phyloP scores from a whole-genome alignment of 2,113 vertebrate species.

The Pantherophis guttatus region DNA sequence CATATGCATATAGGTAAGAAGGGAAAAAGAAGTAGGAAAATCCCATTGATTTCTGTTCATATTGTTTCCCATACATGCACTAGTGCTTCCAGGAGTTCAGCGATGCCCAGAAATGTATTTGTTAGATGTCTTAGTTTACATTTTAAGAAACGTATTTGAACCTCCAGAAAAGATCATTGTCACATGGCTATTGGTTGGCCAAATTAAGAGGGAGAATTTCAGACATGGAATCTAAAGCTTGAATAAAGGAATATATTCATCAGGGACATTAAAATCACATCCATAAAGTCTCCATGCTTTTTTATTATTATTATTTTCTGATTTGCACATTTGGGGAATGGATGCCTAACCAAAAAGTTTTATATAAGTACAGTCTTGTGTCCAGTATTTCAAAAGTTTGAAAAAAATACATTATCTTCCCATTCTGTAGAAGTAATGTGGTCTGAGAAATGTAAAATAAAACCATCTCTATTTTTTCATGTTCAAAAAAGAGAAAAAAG shows the following conservation, averaged over 20 bases:
- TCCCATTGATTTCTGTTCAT: not conserved
- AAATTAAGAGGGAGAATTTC: not conserved
- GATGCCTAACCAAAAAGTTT: not conserved
- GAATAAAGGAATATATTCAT: not conserved
- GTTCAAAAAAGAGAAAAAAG: not conserved
- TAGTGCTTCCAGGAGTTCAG: not conserved
- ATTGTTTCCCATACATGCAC: not conserved
- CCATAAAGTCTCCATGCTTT: not conserved
- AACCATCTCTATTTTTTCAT: not conserved
- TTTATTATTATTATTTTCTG: not conserved
- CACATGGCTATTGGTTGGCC: not conserved
- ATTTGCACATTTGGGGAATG: not conserved
- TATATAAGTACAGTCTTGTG: not conserved
- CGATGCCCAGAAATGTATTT: not conserved
- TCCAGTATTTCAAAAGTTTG: not conserved
- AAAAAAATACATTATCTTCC: not conserved
- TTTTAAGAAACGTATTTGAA: not conserved
- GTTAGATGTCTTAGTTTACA: not conserved
- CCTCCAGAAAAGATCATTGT: not conserved
- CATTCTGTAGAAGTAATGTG: not conserved
- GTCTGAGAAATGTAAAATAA: not conserved
- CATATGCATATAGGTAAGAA: not conserved
- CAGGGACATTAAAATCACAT: not conserved
- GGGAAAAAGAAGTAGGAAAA: too few species aligned
- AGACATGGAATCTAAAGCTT: not conserved